phyloP scores from a whole-genome alignment of 2,888 invertebrate genomes.

The Platerodrilus igneus region DNA sequence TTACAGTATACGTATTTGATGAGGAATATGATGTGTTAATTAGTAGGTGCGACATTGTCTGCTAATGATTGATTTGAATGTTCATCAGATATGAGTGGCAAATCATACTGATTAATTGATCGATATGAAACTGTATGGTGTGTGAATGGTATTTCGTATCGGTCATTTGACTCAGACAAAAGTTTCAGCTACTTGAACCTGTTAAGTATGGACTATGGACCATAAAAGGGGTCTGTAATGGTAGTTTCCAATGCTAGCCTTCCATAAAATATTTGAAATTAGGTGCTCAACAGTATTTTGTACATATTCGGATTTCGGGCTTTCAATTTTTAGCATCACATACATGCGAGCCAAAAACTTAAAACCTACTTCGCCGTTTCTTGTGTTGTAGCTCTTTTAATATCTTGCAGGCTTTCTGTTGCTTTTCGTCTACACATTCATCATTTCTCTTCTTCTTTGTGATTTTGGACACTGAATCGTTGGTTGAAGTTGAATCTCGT shows the following conservation, averaged over 20 bases:
- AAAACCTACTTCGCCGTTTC: slow-evolving; percentile 3
- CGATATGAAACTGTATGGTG: background rate
- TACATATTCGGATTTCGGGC: background rate
- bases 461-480: slow-evolving; percentile 2
- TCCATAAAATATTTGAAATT: slow-evolving; percentile 1
- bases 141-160: background rate
- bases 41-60: too few species aligned
- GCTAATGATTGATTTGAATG: too few species aligned
- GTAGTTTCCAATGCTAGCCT: slow-evolving; percentile 3
- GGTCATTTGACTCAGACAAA: slow-evolving; percentile 4
- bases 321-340: too few species aligned
- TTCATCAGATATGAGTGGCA: too few species aligned
- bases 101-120: too few species aligned
- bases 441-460: background rate
- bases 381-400: slow-evolving; percentile 3
- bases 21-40: slow-evolving; percentile 3
- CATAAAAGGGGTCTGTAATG: background rate
- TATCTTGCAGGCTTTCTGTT: slow-evolving; percentile 4
- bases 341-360: slow-evolving; percentile 1
- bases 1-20: background rate
- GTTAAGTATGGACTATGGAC: slow-evolving; percentile 1
- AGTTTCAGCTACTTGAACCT: background rate
- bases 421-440: slow-evolving; percentile 1
- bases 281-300: slow-evolving; percentile 3
- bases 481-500: background rate